Conservation (phyloP, 2,113 vertebrate genomes). For the Forbesichthys agassizii region DNA sequence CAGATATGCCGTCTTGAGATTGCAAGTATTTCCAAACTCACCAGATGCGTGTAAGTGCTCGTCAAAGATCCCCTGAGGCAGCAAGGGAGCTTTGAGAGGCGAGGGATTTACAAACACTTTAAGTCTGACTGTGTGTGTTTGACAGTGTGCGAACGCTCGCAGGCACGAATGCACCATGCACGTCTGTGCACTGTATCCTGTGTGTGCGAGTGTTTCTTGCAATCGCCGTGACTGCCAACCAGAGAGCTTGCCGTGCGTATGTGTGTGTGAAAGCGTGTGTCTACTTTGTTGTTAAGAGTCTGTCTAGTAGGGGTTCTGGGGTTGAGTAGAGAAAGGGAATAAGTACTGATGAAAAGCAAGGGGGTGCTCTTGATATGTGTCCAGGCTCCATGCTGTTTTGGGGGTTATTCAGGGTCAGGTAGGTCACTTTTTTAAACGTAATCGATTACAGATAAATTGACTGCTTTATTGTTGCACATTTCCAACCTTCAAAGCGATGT, state of each 20-base stretch:
- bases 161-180: neutral
- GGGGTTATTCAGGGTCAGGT: too few relatives aligned
- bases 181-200: constrained; percentile 2
- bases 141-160: constrained; percentile 11
- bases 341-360: neutral
- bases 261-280: too few relatives aligned
- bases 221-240: neutral
- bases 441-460: too few relatives aligned
- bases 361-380: too few relatives aligned
- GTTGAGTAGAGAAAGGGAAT: neutral
- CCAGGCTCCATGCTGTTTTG: too few relatives aligned
- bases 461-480: too few relatives aligned
- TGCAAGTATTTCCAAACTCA: constrained; percentile 10
- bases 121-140: constrained; percentile 7
- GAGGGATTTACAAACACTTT: constrained; percentile 39
- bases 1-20: constrained; percentile 3
- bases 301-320: neutral
- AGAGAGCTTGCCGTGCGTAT: too few relatives aligned
- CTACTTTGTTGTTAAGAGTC: too few relatives aligned
- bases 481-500: too few relatives aligned
- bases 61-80: constrained; percentile 29
- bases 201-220: constrained; percentile 33
- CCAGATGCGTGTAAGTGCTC: constrained; percentile 41
- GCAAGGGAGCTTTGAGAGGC: constrained; percentile 39
- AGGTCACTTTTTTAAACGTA: too few relatives aligned